Percentiles rank a stretch among this genome's conserved stretches.
phyloP scores from a whole-genome alignment of 2,888 invertebrate genomes.

The Leptinotarsa rubiginosa region DNA sequence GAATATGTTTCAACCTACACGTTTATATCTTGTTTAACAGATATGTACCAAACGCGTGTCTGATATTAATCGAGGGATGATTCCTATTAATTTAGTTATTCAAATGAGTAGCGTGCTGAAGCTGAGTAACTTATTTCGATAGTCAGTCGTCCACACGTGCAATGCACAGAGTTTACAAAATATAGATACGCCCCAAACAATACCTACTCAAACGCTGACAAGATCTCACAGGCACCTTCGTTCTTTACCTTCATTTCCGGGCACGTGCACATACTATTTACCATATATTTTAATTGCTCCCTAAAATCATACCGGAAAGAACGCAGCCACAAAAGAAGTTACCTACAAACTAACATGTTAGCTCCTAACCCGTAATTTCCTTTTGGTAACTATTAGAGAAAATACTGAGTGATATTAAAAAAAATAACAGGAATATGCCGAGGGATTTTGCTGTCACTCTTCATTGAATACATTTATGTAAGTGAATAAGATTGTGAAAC shows the following conservation, averaged over 20 bases:
- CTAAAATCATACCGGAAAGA: conserved; percentile 57
- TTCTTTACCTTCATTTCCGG: conserved; percentile 57
- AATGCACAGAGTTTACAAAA: conserved; percentile 43
- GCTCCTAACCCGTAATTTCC: neutral
- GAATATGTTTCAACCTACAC: neutral
- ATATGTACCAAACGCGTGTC: neutral
- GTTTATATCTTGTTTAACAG: neutral
- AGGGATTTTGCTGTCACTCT: too few relatives aligned
- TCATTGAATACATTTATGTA: too few relatives aligned
- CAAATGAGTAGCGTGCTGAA: conserved; percentile 34
- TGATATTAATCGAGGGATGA: neutral
- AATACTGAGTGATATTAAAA: too few relatives aligned
- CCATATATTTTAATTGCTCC: conserved; percentile 55
- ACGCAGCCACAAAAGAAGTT: conserved; percentile 54
- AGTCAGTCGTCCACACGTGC: conserved; percentile 41
- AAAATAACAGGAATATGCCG: too few relatives aligned
- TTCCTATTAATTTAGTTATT: neutral
- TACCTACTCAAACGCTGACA: conserved; percentile 40
- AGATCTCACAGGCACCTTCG: conserved; percentile 47
- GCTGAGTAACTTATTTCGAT: conserved; percentile 38
- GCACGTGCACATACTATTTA: conserved; percentile 57
- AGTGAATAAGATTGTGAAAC: too few relatives aligned
- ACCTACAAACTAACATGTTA: conserved; percentile 52
- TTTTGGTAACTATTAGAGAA: too few relatives aligned
- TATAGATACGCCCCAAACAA: conserved; percentile 47